Evolutionary conservation across 2,888 invertebrate species (phyloP).

Genomic region (Ectropis crepuscularia): DNA sequence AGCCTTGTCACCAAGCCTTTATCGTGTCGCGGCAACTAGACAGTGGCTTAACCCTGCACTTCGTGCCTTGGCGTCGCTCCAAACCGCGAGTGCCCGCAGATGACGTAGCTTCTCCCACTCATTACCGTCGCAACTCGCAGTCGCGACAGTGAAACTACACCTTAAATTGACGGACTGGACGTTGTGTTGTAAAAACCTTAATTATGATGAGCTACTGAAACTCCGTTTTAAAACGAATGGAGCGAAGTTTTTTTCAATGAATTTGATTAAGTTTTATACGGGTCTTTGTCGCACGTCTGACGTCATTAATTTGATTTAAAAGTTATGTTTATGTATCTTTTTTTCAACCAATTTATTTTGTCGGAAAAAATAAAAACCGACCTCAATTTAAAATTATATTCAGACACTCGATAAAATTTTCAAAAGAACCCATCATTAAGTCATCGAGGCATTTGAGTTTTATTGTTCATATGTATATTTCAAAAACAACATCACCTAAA

Average conservation of each 20-base stretch:
- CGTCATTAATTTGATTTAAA: conserved; percentile 22
- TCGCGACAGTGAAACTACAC: conserved; percentile 31
- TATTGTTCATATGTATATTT: too few species aligned
- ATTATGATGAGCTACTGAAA: conserved; percentile 35
- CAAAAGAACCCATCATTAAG: too few species aligned
- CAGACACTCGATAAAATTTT: too few species aligned
- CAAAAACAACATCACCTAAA: too few species aligned
- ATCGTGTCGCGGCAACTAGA: conserved; percentile 38
- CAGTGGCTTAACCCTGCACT: conserved; percentile 49
- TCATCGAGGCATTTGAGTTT: too few species aligned
- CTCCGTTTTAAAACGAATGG: conserved; percentile 29
- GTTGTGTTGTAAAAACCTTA: conserved; percentile 31
- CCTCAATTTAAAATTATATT: too few species aligned
- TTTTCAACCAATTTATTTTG: too few species aligned
- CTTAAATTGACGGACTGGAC: conserved; percentile 35
- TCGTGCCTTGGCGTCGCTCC: conserved; percentile 71
- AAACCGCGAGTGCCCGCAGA: conserved; percentile 76
- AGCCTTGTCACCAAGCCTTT: conserved; percentile 13
- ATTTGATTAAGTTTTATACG: conserved; percentile 34
- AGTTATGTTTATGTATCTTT: too few species aligned
- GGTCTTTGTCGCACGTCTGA: conserved; percentile 26
- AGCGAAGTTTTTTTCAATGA: conserved; percentile 32
- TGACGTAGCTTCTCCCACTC: conserved; percentile 65
- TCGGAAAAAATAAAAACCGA: too few species aligned
- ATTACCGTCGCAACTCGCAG: conserved; percentile 55